Percentiles rank a stretch among this genome's conserved stretches.
Evolutionary conservation across 2,797 vertebrate species (phyloP).

Genomic region (Halcyon smyrnensis): DNA sequence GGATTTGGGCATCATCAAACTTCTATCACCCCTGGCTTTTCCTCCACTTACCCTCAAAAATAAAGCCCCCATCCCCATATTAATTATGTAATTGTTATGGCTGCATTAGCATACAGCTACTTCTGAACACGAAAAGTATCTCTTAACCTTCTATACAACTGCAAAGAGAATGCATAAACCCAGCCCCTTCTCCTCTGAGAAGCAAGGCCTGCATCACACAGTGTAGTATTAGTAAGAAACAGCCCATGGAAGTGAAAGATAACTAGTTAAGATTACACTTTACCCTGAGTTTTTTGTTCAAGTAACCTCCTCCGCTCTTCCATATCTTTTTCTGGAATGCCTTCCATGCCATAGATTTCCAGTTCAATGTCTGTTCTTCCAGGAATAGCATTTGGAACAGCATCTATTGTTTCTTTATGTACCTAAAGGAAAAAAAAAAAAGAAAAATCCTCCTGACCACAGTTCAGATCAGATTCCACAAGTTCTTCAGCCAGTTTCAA

Average conservation of each 20-base stretch:
- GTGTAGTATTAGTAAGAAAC: background rate
- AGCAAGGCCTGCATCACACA: accelerated
- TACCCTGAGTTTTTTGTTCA: constrained; percentile 98
- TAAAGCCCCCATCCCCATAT: background rate
- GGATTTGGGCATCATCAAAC: background rate
- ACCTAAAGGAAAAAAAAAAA: constrained; percentile 78
- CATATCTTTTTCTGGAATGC: constrained; percentile 99
- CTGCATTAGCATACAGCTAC: background rate
- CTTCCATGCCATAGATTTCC: constrained; percentile 99
- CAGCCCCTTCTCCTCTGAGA: background rate
- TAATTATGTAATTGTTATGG: background rate
- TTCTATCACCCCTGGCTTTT: background rate
- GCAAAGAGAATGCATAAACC: background rate
- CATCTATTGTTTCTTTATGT: constrained; percentile 98
- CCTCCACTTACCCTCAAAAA: background rate
- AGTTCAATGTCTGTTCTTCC: constrained; percentile 96
- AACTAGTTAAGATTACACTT: background rate
- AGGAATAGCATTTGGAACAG: constrained; percentile 97
- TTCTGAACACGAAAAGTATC: background rate
- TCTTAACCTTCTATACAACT: background rate
- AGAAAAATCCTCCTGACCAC: background rate
- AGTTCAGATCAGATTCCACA: background rate
- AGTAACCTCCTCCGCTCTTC: constrained; percentile 92
- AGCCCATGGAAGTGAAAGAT: background rate
- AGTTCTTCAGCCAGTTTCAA: background rate